A percentile compares a stretch with the other conserved stretches of the same genome.
phyloP scores from a whole-genome alignment of 2,888 invertebrate genomes.

The Epinotia demarniana region DNA sequence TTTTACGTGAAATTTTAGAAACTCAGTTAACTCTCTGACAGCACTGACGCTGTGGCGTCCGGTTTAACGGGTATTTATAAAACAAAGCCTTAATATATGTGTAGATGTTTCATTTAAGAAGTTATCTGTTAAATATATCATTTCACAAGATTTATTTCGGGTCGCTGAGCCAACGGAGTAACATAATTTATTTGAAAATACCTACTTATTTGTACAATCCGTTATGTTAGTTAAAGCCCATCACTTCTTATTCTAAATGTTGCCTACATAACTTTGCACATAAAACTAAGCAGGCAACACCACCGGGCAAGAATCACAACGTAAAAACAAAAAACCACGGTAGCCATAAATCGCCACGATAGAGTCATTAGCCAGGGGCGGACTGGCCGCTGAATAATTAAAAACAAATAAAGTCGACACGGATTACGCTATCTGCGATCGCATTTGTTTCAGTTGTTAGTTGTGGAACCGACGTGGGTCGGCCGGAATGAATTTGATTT shows the following conservation, averaged over 20 bases:
- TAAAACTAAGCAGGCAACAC: not conserved
- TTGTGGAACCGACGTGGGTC: slow-evolving; percentile 27
- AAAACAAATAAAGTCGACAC: slow-evolving; percentile 83
- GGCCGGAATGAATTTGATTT: slow-evolving; percentile 40
- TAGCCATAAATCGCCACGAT: slow-evolving; percentile 78
- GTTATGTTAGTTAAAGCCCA: no score
- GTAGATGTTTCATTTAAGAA: no score
- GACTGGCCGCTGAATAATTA: slow-evolving; percentile 80
- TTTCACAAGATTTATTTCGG: no score
- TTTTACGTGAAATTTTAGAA: no score
- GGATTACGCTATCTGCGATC: slow-evolving; percentile 79
- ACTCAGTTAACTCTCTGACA: no score
- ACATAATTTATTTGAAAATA: no score
- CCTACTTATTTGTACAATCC: no score
- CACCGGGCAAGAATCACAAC: slow-evolving; percentile 12
- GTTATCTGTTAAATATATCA: no score
- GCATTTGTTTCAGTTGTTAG: slow-evolving; percentile 62
- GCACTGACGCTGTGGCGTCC: no score
- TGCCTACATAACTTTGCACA: not conserved
- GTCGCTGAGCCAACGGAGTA: no score
- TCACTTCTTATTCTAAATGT: not conserved
- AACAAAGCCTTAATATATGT: no score
- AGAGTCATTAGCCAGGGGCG: slow-evolving; percentile 83
- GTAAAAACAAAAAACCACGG: slow-evolving; percentile 49
- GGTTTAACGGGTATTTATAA: no score